Percentiles rank a stretch among this genome's conserved stretches.
Conservation (phyloP, 2,113 vertebrate species). For the Fukomys damarensis region DNA sequence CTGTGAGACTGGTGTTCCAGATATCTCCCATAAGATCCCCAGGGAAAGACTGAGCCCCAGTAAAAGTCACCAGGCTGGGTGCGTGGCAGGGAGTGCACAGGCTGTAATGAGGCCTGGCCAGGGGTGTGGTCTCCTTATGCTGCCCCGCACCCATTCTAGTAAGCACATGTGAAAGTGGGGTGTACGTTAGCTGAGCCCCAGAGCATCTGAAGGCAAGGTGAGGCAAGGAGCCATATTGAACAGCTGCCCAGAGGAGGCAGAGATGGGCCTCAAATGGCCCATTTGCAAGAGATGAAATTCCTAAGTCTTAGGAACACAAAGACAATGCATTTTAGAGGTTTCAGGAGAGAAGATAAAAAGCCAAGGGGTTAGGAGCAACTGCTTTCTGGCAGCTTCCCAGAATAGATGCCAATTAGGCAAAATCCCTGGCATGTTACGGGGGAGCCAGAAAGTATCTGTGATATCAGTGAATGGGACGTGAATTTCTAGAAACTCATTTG, state of each 20-base stretch:
- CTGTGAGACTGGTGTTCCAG: neutral
- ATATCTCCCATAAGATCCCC: neutral
- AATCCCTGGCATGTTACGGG: neutral
- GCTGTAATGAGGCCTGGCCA: neutral
- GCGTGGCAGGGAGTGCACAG: neutral
- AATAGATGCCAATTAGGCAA: neutral
- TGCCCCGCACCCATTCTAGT: neutral
- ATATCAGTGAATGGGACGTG: neutral
- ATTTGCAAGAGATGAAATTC: neutral
- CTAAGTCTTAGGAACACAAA: neutral
- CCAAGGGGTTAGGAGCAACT: neutral
- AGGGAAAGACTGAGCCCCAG: neutral
- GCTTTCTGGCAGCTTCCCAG: neutral
- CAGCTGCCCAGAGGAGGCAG: neutral
- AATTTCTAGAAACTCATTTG: neutral
- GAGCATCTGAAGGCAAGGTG: neutral
- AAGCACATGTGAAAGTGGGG: neutral
- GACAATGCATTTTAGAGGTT: neutral
- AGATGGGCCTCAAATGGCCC: neutral
- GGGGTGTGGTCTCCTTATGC: neutral
- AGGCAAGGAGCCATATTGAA: neutral
- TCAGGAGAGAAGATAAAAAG: neutral
- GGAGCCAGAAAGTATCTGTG: neutral
- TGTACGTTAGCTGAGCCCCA: neutral
- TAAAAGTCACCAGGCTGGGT: neutral